Base-by-base conservation (phyloP, 35 echinoderm and acorn worm species). In the Apostichopus californicus region DNA sequence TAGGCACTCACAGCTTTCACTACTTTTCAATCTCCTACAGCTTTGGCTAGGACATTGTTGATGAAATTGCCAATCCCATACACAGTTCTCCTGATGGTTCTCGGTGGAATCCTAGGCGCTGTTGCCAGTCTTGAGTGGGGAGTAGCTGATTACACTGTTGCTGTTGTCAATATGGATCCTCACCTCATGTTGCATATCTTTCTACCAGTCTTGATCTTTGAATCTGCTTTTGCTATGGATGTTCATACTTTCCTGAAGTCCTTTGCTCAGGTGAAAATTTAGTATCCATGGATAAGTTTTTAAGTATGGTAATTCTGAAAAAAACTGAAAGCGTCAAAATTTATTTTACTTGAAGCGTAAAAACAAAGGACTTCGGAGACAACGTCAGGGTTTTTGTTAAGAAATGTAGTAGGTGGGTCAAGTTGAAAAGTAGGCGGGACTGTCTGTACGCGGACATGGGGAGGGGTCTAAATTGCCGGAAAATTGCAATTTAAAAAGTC, bases 141-240 rank as follows among this genome's bases (percentile, higher is more conserved):
- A 54, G 88, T 96, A 14, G 87, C 72, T 11, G 57, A 90, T 54
- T 95, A 94, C 91, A 98, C 96, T 6, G 61, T 11, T 15, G 55
- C 84, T 15, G 91, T 94, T 5, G 96, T 94, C 59, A 86, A 94
- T 77, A 96, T 98, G 94, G 95, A 98, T 75, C 96, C 96, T 1
- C 96, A 98, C 59, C 88, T 98, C 12, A 81, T 98, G n/a, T 90
- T 98, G 2, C 93, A 96, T 55, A 71, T 98, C 15, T 98, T 98
- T 60, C 92, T 98, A 18, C 96, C 96, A 15, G 91, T 98, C 4
- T 91, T 98, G 5, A 94, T 98, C 63, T 98, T 98, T 88, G 96
- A 98, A 91, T 98, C 96, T n/a, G 96, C 96, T 53, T 98, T 98
- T 81, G 96, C 96, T n/a, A 98, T 98, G 96, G 96, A 98, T 80